Conservation (phyloP, 2,113 vertebrate species). For the Bubo bubo region DNA sequence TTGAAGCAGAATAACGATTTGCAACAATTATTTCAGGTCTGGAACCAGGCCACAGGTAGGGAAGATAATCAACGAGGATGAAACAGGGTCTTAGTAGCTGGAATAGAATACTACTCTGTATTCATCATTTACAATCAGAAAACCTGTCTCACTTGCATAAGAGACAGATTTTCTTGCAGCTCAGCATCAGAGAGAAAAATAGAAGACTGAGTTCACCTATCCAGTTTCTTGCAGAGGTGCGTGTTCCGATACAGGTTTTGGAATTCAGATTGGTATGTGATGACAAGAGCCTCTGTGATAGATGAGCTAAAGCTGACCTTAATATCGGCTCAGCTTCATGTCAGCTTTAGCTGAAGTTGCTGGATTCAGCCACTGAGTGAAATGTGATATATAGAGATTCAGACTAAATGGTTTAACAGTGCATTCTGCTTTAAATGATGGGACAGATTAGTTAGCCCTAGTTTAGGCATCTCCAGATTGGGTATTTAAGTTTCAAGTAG, state of each 20-base stretch:
- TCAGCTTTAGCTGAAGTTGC: neutral
- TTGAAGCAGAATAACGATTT: neutral
- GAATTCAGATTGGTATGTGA: neutral
- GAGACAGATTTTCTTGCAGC: neutral
- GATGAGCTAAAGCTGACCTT: neutral
- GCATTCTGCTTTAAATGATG: neutral
- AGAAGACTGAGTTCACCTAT: neutral
- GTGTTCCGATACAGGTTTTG: neutral
- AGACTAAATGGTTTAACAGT: neutral
- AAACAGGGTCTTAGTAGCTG: neutral
- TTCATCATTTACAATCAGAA: neutral
- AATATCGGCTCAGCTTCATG: neutral
- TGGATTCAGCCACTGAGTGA: neutral
- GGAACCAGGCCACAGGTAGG: neutral
- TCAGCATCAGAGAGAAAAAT: neutral
- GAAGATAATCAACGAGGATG: neutral
- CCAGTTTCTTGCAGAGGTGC: neutral
- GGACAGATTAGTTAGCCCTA: neutral
- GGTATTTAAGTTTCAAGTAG: neutral
- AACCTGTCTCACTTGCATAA: accelerated
- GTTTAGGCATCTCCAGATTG: neutral
- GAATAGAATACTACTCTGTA: neutral
- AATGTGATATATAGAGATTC: neutral
- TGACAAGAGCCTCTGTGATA: neutral
- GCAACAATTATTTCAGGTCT: neutral